These are phyloP conservation scores for Cichlasoma orientale DNA, from an alignment of 2,797 vertebrate species.

Conservation along the genomic window DNA sequence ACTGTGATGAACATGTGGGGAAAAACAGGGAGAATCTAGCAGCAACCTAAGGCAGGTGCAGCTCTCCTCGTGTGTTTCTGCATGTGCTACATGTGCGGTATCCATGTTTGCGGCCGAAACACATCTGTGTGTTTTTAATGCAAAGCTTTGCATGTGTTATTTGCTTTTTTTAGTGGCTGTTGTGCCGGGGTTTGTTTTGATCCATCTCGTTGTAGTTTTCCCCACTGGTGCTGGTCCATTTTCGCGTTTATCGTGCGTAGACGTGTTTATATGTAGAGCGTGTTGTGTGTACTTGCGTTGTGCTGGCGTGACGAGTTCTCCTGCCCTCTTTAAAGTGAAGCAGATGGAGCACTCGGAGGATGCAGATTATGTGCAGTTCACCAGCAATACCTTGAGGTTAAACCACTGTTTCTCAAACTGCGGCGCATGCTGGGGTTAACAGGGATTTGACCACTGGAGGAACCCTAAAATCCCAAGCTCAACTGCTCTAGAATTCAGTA, in stretches of 20 bases:
- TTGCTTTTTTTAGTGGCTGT: neutral
- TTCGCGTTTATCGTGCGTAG: neutral
- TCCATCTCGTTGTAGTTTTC: neutral
- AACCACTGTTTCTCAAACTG: neutral
- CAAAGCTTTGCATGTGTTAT: neutral
- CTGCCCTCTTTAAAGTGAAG: slow-evolving; percentile 12
- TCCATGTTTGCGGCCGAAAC: neutral
- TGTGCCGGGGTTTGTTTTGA: neutral
- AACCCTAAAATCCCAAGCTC: neutral
- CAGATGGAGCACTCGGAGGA: slow-evolving; percentile 23
- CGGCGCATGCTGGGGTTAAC: neutral
- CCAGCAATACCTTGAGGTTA: slow-evolving; percentile 29
- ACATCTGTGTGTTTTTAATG: neutral
- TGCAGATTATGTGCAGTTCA: slow-evolving; percentile 49
- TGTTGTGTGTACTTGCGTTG: neutral
- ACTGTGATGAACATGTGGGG: neutral
- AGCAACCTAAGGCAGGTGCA: neutral
- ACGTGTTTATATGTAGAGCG: neutral
- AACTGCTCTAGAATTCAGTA: neutral
- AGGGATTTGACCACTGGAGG: neutral
- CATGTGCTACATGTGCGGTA: no score
- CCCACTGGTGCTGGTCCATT: neutral
- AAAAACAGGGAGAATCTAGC: neutral
- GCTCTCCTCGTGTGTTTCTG: neutral
- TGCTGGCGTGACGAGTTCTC: slow-evolving; percentile 17